These are phyloP conservation scores for Diplazon laetatorius DNA, from an alignment of 2,888 invertebrate genomes.

Conservation along the genomic window DNA sequence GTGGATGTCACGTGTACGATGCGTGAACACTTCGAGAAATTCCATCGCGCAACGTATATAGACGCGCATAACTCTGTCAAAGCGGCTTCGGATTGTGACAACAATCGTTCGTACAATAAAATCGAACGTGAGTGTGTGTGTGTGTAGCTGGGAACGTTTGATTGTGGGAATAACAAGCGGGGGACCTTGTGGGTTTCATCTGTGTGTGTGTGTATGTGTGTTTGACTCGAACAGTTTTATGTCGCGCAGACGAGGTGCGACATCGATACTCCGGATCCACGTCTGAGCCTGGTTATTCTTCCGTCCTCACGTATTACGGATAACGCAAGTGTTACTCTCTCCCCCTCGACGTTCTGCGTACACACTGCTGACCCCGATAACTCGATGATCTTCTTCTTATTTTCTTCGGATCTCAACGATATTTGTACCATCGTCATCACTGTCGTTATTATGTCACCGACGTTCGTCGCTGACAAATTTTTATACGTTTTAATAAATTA, in stretches of 20 bases:
- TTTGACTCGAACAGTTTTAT: neutral
- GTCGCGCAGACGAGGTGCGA: neutral
- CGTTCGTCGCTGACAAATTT: constrained; percentile 6
- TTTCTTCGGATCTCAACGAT: constrained; percentile 34
- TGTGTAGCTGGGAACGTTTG: neutral
- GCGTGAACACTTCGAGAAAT: constrained; percentile 45
- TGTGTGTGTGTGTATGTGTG: neutral
- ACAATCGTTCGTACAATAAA: constrained; percentile 6
- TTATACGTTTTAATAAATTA: constrained; percentile 26
- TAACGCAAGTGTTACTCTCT: neutral
- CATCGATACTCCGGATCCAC: constrained; percentile 22
- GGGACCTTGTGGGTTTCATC: constrained; percentile 16
- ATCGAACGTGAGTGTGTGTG: neutral
- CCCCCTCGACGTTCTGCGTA: constrained; percentile 31
- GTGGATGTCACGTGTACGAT: constrained; percentile 43
- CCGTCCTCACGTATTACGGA: neutral
- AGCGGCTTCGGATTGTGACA: constrained; percentile 5
- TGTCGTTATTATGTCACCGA: constrained; percentile 39
- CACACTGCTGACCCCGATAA: constrained; percentile 57
- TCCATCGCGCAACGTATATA: constrained; percentile 34
- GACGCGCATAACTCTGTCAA: constrained; percentile 19
- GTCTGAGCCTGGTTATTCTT: neutral
- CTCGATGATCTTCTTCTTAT: constrained; percentile 37
- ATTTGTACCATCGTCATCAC: constrained; percentile 24
- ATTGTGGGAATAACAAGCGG: constrained; percentile 3